Base-by-base conservation (phyloP, 2,113 vertebrate genomes). In the Sylvietta virens region DNA sequence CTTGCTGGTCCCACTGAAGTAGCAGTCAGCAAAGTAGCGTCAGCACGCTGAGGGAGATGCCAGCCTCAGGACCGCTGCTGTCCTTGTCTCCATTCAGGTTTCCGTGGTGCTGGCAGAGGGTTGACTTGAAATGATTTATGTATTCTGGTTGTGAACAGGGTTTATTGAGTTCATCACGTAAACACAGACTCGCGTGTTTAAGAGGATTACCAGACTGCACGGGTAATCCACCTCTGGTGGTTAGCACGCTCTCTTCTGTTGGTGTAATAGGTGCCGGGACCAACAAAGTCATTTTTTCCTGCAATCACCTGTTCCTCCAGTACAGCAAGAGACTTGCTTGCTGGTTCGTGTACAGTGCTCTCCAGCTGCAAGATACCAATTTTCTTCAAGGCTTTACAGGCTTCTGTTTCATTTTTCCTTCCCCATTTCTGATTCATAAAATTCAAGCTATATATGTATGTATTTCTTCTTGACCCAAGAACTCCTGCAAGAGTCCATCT, bases 171-270 rank as follows among this genome's bases (percentile, higher is more conserved):
- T 91, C 48, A 31, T 83, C 91, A 69, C 12, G 0, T 93, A 87
- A 90, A 91, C 62, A 69, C 62, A 72, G 66, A 60, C 88, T 73
- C 17, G 54, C 3, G 2, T 31, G 22, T 67, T 82, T 76, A 90
- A 96, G 94, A 80, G 88, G 85, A 92, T 95, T 96, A 86, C 78
- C 54, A 76, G 82, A 9, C 67, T 92, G 60, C 72, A 35, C 5
- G 66, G 54, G 77, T 94, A 84, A 89, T 89, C 89, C 39, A 71
- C 33, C 60, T 83, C 56, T 0, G 3, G 72, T 92, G 50, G 86
- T 91, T 91, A 86, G 69, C 77, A n/a, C 4, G 12, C 58, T 65
- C 13, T 67, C 76, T 62, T 47, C 57, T 80, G 13, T 62, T 88
- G 45, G 10, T 1, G 1, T 73, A 88, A n/a, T 48, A 86, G 50